Evolutionary conservation across 1,140 invertebrate genomes (phyloP), one percentile per base, ranked within the genome.

Genomic region (Brachionus manjavacas): DNA sequence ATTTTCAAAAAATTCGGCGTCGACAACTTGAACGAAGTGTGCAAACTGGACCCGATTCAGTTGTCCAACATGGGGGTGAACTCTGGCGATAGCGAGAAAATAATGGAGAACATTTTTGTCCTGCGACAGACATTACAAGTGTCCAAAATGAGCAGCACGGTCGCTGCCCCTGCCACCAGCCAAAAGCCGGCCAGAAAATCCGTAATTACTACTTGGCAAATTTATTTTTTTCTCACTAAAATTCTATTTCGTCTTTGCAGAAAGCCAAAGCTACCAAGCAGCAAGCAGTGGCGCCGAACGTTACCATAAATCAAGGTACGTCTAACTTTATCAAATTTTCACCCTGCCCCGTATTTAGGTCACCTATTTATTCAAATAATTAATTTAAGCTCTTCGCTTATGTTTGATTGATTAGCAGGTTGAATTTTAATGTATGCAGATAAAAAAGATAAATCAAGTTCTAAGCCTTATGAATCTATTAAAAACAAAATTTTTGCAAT

Each of bases 1-100:
- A 68, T 81, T 39, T 81, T 81, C 60, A 81, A 68, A 64, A 60
- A 68, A 41, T 81, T 81, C 79, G 79, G 79, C 14, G 31, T 64
- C 25, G 79, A 81, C 39, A 81, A 52, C 16, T 46, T 81, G 31
- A 81, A 81, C 20, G 79, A 81, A 43, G 79, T 81, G 31, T 81
- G 79, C 79, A 81, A 81, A 16, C 39, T 81, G 31, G 79, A 81
- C 41, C 52, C 16, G 3, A 64, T 43, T 31, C 79, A 81, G 60
- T 16, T 81, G 39, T 16, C 64, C 35, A 60, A 81, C 55, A 81
- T 81, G 79, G 79, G 79, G 9, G 25, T 81, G 2, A 81, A 60
- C 35, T 28, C 20, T 4, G 20, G 28, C 11, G 79, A 81, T 16
- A 39, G 52, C 16, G 79, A 81, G 3, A 81, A 81, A 81, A 81